These are phyloP conservation scores for Drosophila bocki DNA, from an alignment of 1,140 invertebrate genomes.

Conservation along the genomic window DNA sequence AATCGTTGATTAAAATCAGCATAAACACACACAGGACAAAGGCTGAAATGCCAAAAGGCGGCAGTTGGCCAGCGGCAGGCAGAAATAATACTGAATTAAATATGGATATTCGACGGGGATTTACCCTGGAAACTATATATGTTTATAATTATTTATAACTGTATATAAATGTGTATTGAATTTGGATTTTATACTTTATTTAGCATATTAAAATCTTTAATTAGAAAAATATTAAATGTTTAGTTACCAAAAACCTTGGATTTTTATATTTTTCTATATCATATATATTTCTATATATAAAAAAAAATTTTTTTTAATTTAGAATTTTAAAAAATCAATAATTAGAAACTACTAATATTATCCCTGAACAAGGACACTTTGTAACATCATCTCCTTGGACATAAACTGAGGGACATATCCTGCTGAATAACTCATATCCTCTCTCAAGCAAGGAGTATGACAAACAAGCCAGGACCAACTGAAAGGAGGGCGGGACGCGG, in stretches of 20 bases:
- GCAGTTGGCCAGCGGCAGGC: background rate
- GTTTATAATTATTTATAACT: too few species aligned
- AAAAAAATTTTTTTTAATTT: too few species aligned
- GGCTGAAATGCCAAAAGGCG: conserved; percentile 23
- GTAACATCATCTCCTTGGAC: background rate
- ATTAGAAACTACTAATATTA: background rate
- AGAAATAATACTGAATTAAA: background rate
- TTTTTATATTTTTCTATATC: too few species aligned
- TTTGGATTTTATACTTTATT: background rate
- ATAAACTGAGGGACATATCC: background rate
- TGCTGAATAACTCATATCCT: background rate
- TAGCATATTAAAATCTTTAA: background rate
- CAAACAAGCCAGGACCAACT: conserved; percentile 21
- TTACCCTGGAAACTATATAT: conserved; percentile 4
- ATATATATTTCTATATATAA: too few species aligned
- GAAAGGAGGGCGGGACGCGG: background rate
- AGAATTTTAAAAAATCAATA: too few species aligned
- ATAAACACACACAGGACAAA: conserved; percentile 51
- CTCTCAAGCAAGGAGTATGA: conserved; percentile 9
- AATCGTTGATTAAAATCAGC: conserved; percentile 72
- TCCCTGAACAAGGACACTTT: background rate
- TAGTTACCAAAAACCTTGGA: too few species aligned
- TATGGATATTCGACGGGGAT: background rate
- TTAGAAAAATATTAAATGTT: too few species aligned
- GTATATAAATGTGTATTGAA: background rate